Conservation (phyloP, 2,797 vertebrate genomes). For the Holocentrus rufus region DNA sequence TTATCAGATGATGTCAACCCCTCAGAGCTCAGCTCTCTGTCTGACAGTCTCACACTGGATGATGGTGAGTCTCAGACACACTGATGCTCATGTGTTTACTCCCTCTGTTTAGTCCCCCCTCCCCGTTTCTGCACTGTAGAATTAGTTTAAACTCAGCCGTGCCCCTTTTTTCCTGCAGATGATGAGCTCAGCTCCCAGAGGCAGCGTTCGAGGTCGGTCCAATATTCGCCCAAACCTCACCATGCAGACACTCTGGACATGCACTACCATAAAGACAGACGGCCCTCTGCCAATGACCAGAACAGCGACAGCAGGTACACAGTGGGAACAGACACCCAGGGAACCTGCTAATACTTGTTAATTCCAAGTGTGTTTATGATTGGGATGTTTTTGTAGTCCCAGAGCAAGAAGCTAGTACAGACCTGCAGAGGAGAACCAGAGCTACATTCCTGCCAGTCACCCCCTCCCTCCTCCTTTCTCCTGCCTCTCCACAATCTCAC, state of each 20-base stretch:
- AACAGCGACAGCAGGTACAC: constrained; percentile 75
- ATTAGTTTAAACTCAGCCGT: constrained; percentile 20
- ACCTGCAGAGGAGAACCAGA: constrained; percentile 75
- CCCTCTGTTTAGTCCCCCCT: background rate
- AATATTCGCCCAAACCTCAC: constrained; percentile 90
- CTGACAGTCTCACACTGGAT: constrained; percentile 91
- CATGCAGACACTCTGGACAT: constrained; percentile 85
- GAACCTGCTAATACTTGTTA: constrained; percentile 5
- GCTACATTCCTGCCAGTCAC: constrained; percentile 78
- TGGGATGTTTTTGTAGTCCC: constrained; percentile 38
- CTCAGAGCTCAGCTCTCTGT: constrained; percentile 93
- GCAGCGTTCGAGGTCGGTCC: constrained; percentile 87
- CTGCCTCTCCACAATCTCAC: constrained; percentile 71
- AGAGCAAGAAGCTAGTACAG: constrained; percentile 69
- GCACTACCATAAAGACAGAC: constrained; percentile 70
- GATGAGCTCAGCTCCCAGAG: constrained; percentile 81
- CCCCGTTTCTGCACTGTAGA: background rate
- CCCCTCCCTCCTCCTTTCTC: constrained; percentile 60
- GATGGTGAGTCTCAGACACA: constrained; percentile 81
- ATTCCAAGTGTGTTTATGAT: constrained; percentile 22
- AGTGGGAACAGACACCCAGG: background rate
- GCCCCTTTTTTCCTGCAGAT: constrained; percentile 43
- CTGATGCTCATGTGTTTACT: background rate
- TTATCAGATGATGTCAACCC: constrained; percentile 89
- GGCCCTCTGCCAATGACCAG: constrained; percentile 70